Evolutionary conservation across 2,888 invertebrate species (phyloP).

Genomic region (Branchellion lobata): DNA sequence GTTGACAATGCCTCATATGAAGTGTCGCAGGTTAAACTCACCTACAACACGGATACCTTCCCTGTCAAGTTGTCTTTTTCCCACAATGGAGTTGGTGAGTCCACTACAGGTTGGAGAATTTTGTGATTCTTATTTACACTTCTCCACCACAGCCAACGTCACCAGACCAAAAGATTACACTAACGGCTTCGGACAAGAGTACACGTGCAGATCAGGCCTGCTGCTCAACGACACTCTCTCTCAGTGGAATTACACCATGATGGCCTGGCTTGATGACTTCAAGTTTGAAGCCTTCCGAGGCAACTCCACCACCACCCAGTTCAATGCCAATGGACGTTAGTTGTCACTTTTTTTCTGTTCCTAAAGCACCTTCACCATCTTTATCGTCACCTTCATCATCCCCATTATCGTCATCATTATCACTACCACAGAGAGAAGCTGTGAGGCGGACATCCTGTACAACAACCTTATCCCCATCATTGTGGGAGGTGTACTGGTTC

Average conservation of each 20-base stretch:
- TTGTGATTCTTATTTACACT: too few relatives aligned
- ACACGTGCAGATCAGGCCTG: constrained; percentile 20
- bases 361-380: too few relatives aligned
- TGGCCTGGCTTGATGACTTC: not conserved
- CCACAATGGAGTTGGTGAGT: not conserved
- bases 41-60: not conserved
- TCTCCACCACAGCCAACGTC: too few relatives aligned
- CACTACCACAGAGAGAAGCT: constrained; percentile 1
- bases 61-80: not conserved
- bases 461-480: constrained; percentile 40
- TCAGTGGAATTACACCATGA: constrained; percentile 11
- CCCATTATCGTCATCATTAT: too few relatives aligned
- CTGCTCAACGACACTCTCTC: not conserved
- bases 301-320: constrained; percentile 24
- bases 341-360: not conserved
- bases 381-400: too few relatives aligned
- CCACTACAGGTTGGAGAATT: too few relatives aligned
- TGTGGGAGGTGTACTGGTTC: constrained; percentile 36
- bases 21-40: not conserved
- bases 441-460: not conserved
- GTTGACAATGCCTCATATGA: constrained; percentile 10
- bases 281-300: constrained; percentile 27
- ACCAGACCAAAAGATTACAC: not conserved
- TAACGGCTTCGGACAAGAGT: constrained; percentile 20
- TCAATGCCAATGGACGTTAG: constrained; percentile 34